Evolutionary conservation across 2,888 invertebrate genomes (phyloP), one percentile per base, ranked within the genome.

Genomic region (Nomada hirtipes): DNA sequence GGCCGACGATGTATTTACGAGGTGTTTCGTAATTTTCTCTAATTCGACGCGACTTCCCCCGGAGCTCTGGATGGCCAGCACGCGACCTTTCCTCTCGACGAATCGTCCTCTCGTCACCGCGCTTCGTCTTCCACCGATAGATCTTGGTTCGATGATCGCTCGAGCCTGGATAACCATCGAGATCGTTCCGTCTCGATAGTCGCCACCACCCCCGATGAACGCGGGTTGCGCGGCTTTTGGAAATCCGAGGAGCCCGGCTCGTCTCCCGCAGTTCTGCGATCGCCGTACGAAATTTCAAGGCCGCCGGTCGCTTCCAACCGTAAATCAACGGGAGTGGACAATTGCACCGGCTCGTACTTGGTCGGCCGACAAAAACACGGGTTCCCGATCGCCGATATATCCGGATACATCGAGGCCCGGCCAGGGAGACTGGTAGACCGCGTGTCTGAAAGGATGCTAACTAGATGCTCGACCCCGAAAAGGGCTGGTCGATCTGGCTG

Each of bases 11-110:
- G 91, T 93, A 93, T 93, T 93, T 93, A 93, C 93, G 93, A 93
- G 93, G 93, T 93, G 93, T 93, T 93, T 92, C 89, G 92, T 93
- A 93, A 93, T 93, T 93, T 92, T 90, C 93, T 93, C 92, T 92
- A 93, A 93, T 93, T 93, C 91, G 90, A 91, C 88, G 89, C 87
- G 90, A 90, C 87, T 80, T 47, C 47, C 47, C 47, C 15, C 47
- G 47, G 79, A 75, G 77, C 82, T 50, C 65, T 26, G 36, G 36
- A 0, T 7, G 36, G 65, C 59, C 52, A 61, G 74, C 79, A 82
- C 84, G 80, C 84, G 75, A 73, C 61, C 52, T 20, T 47, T 59
- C 57, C 18, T 15, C 47, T 13, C 47, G 13, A n/a, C n/a, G n/a
- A n/a, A n/a, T n/a, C n/a, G n/a, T 59, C 57, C 18, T 15, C 47